Conservation (phyloP, 2,797 vertebrate species). For the Pangasius krempfi region DNA sequence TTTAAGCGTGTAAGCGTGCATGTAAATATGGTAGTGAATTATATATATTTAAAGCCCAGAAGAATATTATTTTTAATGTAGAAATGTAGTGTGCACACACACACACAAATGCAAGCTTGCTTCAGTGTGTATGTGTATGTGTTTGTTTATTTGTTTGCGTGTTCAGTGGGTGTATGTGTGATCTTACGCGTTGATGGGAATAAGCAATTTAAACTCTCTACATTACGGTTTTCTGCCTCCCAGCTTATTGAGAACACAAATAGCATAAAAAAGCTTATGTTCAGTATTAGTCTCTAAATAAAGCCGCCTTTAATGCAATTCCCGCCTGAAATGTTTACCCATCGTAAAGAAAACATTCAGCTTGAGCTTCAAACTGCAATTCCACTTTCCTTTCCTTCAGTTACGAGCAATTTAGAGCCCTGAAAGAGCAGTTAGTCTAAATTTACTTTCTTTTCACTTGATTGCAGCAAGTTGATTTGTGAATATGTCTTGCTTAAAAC, state of each 20-base stretch:
- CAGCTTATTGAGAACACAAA: constrained; percentile 32
- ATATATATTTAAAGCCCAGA: background rate
- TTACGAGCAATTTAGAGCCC: constrained; percentile 55
- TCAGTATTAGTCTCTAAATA: constrained; percentile 36
- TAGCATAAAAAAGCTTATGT: background rate
- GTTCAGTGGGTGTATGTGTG: background rate
- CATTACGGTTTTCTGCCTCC: constrained; percentile 27
- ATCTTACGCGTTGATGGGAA: background rate
- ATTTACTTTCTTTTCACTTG: constrained; percentile 63
- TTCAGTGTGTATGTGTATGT: background rate
- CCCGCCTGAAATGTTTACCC: constrained; percentile 46
- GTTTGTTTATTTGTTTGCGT: background rate
- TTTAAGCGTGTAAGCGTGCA: background rate
- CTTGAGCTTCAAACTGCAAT: constrained; percentile 37
- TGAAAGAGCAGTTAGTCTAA: constrained; percentile 56
- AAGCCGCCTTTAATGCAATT: constrained; percentile 21
- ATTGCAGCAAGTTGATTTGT: constrained; percentile 61
- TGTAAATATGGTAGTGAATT: background rate
- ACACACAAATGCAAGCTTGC: background rate
- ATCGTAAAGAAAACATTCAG: constrained; percentile 38
- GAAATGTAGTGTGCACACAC: background rate
- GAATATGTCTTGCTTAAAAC: constrained; percentile 55
- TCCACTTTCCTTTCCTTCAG: constrained; percentile 54
- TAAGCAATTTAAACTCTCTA: background rate
- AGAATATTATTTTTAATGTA: background rate